Conservation (phyloP, 2,113 vertebrate species). For the Pelecanoides urinatrix region DNA sequence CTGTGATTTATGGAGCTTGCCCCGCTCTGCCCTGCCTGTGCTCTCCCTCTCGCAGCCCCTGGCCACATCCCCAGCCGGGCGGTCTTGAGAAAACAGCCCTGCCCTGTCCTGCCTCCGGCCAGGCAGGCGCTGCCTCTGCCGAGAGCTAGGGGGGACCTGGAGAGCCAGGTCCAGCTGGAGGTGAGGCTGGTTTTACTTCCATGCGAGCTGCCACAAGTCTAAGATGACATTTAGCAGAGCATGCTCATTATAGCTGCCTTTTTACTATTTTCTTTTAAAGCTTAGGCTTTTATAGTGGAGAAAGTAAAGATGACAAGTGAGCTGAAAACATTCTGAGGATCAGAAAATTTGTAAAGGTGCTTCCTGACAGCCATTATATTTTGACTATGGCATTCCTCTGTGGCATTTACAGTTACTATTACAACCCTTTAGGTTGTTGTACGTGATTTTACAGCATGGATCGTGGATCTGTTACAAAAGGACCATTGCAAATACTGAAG, state of each 20-base stretch:
- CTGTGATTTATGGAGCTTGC: background rate
- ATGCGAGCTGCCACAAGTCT: background rate
- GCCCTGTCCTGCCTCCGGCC: background rate
- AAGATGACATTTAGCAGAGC: background rate
- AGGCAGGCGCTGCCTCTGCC: background rate
- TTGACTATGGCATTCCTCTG: background rate
- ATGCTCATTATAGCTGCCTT: background rate
- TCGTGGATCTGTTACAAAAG: background rate
- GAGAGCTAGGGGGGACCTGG: background rate
- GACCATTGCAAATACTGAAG: background rate
- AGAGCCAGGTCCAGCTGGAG: background rate
- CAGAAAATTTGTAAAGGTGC: background rate
- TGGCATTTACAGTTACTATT: background rate
- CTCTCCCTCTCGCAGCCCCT: background rate
- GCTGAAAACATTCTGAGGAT: background rate
- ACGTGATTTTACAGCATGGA: background rate
- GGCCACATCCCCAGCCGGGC: fast-evolving
- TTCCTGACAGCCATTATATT: background rate
- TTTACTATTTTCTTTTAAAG: background rate
- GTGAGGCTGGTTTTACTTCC: background rate
- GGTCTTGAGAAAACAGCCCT: background rate
- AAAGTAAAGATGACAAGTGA: background rate
- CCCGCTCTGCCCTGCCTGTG: fast-evolving
- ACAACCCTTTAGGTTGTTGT: background rate
- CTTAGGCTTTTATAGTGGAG: background rate